These are phyloP conservation scores for Nycticryphes semicollaris DNA, from an alignment of 2,113 vertebrate genomes.

Conservation along the genomic window DNA sequence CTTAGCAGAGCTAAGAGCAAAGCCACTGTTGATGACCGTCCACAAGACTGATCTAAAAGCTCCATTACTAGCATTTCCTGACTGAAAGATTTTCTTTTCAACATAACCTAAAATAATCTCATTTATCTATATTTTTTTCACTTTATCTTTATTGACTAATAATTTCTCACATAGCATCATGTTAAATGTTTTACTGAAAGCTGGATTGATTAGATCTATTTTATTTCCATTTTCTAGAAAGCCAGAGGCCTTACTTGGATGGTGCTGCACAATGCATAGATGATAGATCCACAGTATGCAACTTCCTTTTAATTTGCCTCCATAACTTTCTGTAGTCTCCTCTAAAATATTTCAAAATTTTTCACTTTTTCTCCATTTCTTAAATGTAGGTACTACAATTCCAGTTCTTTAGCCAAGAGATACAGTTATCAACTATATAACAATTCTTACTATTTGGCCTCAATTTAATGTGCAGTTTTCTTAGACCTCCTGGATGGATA, in stretches of 20 bases:
- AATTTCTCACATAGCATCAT: neutral
- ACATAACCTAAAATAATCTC: neutral
- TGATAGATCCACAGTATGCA: neutral
- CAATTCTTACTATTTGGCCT: neutral
- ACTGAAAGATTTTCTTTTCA: neutral
- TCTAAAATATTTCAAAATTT: neutral
- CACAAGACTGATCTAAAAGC: neutral
- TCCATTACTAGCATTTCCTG: neutral
- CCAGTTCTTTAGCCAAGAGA: neutral
- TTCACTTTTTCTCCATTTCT: neutral
- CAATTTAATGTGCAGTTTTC: neutral
- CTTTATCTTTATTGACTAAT: neutral
- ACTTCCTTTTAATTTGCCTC: neutral
- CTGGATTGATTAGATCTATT: neutral
- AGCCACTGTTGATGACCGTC: neutral
- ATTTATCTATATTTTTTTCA: neutral
- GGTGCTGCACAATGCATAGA: neutral
- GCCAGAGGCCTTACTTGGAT: neutral
- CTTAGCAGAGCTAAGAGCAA: neutral
- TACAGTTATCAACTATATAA: neutral
- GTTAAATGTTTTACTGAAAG: neutral
- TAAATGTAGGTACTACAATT: neutral
- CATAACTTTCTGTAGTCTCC: neutral
- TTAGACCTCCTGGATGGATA: neutral
- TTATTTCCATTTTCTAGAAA: neutral